A percentile compares a stretch with the other conserved stretches of the same genome.
Conservation (phyloP, 2,888 invertebrate genomes). For the Ditylenchus weischeri region DNA sequence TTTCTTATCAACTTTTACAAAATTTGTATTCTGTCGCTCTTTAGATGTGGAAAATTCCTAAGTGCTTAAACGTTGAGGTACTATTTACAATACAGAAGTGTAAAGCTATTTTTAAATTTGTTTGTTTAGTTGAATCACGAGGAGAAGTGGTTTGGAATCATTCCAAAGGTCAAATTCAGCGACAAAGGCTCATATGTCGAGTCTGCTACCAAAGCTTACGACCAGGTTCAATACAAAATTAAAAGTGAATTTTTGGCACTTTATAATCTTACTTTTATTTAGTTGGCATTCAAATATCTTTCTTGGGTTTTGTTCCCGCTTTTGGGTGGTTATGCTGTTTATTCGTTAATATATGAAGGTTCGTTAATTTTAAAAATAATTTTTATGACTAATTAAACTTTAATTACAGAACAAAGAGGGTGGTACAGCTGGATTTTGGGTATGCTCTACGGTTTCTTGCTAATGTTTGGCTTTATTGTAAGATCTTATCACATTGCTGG, state of each 20-base stretch:
- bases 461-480: slow-evolving; percentile 90
- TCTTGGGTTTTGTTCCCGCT: slow-evolving; percentile 94
- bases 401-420: slow-evolving; percentile 79
- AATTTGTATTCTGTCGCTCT: not conserved
- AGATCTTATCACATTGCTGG: not conserved
- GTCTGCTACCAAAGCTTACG: slow-evolving; percentile 88
- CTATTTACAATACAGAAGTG: too few relatives aligned
- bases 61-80: slow-evolving; percentile 68
- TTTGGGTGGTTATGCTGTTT: slow-evolving; percentile 84
- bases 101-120: not conserved
- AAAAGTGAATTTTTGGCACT: not conserved
- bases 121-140: slow-evolving; percentile 35
- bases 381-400: too few relatives aligned
- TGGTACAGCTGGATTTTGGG: slow-evolving; percentile 97
- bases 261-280: slow-evolving; percentile 51
- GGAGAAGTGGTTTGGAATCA: slow-evolving; percentile 71
- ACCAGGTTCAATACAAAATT: slow-evolving; percentile 62
- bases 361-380: not conserved
- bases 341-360: slow-evolving; percentile 81
- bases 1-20: not conserved
- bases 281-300: slow-evolving; percentile 86
- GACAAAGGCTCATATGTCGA: slow-evolving; percentile 96
- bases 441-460: slow-evolving; percentile 92
- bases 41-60: slow-evolving; percentile 92
- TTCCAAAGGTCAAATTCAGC: slow-evolving; percentile 77